Percentiles rank a stretch among this genome's conserved stretches.
These are phyloP conservation scores for Cryptomyrus ogoouensis DNA, from an alignment of 2,113 vertebrate genomes.

Conservation along the genomic window DNA sequence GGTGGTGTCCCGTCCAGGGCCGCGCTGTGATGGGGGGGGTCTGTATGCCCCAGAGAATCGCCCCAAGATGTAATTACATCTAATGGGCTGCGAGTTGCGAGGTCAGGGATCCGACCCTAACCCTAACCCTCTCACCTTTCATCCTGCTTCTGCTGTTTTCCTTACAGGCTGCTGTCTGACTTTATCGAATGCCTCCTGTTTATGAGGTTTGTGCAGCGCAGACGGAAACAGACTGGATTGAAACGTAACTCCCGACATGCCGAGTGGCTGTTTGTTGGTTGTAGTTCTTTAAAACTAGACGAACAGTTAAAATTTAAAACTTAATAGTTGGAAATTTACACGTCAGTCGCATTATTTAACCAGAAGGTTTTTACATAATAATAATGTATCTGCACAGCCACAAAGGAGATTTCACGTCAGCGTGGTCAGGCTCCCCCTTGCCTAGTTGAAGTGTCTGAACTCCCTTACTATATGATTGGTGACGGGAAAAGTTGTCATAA, in stretches of 20 bases:
- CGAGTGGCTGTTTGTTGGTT: neutral
- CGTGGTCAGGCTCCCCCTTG: neutral
- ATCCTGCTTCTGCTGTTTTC: neutral
- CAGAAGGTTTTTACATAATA: neutral
- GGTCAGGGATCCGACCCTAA: neutral
- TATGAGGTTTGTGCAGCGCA: neutral
- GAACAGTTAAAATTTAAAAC: neutral
- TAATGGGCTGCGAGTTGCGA: neutral
- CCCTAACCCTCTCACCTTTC: constrained; percentile 4
- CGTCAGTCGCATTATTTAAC: neutral
- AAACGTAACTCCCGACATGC: neutral
- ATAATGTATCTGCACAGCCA: neutral
- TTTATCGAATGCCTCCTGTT: neutral
- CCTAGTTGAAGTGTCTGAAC: neutral
- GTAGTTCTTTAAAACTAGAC: neutral
- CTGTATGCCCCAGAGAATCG: neutral
- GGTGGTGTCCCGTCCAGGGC: neutral
- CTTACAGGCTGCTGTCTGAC: neutral
- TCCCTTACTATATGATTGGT: neutral
- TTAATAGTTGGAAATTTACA: neutral
- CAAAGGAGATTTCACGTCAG: neutral
- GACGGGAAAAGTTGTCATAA: neutral
- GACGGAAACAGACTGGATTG: neutral
- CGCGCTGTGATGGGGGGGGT: neutral
- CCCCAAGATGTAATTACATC: constrained; percentile 11